These are phyloP conservation scores for Triplophysa tibetana DNA, from an alignment of 2,113 vertebrate genomes.

Conservation along the genomic window DNA sequence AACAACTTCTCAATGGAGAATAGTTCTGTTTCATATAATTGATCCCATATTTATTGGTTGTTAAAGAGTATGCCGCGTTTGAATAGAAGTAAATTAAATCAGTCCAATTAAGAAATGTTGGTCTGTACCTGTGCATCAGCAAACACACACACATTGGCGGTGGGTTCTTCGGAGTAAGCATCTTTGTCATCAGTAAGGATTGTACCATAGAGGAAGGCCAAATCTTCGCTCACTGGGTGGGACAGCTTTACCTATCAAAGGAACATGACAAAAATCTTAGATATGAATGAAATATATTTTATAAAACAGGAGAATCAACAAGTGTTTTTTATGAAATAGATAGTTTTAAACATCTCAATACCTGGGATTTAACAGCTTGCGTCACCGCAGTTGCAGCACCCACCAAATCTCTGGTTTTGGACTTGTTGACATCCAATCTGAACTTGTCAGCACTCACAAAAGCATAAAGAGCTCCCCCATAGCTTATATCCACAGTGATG, in stretches of 20 bases:
- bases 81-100: too few relatives aligned
- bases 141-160: constrained; percentile 92
- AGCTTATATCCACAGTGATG: constrained; percentile 83
- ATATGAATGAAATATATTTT: not conserved
- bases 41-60: not conserved
- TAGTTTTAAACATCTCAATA: constrained; percentile 48
- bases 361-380: constrained; percentile 83
- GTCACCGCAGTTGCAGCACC: constrained; percentile 82
- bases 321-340: not conserved
- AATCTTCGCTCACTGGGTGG: constrained; percentile 86
- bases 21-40: too few relatives aligned
- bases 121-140: constrained; percentile 87
- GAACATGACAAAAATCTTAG: not conserved
- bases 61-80: too few relatives aligned
- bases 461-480: constrained; percentile 91
- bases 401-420: constrained; percentile 83
- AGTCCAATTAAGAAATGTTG: too few relatives aligned
- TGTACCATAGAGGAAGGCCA: constrained; percentile 93
- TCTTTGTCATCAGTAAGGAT: constrained; percentile 95
- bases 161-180: constrained; percentile 78
- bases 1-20: not conserved
- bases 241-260: constrained; percentile 80
- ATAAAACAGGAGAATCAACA: not conserved
- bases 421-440: constrained; percentile 79
- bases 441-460: constrained; percentile 82